Base-by-base conservation (phyloP, 2,888 invertebrate species). In the Noctua fimbriata region DNA sequence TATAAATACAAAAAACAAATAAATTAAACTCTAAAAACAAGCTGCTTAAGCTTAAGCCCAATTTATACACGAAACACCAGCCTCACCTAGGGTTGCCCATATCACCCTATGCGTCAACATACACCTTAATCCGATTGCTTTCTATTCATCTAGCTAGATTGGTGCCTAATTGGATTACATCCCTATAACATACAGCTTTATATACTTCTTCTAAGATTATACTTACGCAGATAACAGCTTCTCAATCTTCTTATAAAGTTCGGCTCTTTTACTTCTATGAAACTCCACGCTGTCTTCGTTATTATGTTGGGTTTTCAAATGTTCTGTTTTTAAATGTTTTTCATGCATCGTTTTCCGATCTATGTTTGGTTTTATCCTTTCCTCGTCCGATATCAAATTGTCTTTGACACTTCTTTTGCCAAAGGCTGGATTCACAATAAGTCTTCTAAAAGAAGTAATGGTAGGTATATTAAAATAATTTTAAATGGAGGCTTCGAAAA, bases 201-300 rank as follows among this genome's bases (percentile, higher is more conserved):
- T 36, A 10, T 32, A 10, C 28, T 44, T 55, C 24, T 76, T 36
- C 21, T 79, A n/a, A 10, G 18, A 1, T 28, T n/a, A 52, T 75
- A 97, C 97, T 97, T 95, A 98, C 98, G 97, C 97, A 85, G 95
- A 96, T 73, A 98, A 94, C 87, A 98, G 95, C 82, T 94, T 96
- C 91, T 98, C 98, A 78, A 98, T 92, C 93, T 98, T 98, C 77
- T 94, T 95, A 90, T 97, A 98, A 41, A 98, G 92, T 73, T 97
- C 97, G 69, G 97, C 94, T 89, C 98, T 95, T 84, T 97, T 98
- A 70, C 95, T 95, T 89, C 98, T 97, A 91, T 98, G 98, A 87
- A 97, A 97, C 83, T 97, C 97, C 36, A 96, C 89, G 52, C 92
- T 94, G 55, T 90, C 89, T 12, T 88, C 87, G 49, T 95, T 93